phyloP scores from a whole-genome alignment of 2,113 vertebrate species.

The Mastomys coucha region DNA sequence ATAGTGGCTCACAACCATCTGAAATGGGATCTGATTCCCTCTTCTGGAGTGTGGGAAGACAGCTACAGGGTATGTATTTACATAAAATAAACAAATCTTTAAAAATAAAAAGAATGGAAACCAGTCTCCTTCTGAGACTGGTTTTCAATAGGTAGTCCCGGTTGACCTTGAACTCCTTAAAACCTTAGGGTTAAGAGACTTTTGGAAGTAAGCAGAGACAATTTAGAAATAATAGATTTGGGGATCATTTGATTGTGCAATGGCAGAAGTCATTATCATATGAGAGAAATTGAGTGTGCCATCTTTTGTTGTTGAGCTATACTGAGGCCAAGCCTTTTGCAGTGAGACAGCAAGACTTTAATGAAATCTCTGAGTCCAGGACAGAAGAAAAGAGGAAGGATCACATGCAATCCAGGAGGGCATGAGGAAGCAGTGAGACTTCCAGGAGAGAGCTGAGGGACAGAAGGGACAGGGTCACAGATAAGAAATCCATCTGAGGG shows the following conservation, averaged over 20 bases:
- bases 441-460: not conserved
- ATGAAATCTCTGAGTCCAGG: not conserved
- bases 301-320: not conserved
- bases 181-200: not conserved
- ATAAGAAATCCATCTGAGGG: not conserved
- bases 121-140: too few relatives aligned
- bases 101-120: too few relatives aligned
- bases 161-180: too few relatives aligned
- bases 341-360: not conserved
- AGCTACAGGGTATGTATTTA: too few relatives aligned
- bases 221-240: not conserved
- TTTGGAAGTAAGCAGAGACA: not conserved
- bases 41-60: too few relatives aligned
- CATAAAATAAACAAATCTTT: too few relatives aligned
- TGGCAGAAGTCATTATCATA: not conserved
- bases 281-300: not conserved
- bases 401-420: not conserved
- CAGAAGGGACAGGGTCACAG: not conserved
- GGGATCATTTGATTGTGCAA: not conserved
- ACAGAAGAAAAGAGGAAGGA: not conserved
- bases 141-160: too few relatives aligned
- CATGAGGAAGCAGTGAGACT: not conserved
- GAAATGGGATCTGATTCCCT: too few relatives aligned
- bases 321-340: not conserved
- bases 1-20: too few relatives aligned